Base-by-base conservation (phyloP, 2,113 vertebrate species). In the Megatriorchis doriae region DNA sequence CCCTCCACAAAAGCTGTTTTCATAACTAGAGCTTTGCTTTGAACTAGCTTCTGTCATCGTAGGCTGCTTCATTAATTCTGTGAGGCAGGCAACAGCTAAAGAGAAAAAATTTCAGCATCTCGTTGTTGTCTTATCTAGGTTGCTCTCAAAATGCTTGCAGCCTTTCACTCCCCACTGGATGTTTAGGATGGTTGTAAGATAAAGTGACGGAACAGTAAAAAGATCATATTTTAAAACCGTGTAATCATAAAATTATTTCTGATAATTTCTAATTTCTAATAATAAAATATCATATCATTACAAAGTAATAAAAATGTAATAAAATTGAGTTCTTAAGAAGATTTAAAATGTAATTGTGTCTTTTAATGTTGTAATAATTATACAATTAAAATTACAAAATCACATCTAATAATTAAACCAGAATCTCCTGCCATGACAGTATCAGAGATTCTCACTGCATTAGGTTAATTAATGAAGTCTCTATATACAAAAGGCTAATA, bases 251-350 rank as follows among this genome's bases (percentile, higher is more conserved):
- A 97, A 97, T 96, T 96, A 95, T 96, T 97, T 43, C 47, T 95
- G 96, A 94, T 92, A 92, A 94, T 87, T 93, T 82, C 70, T 88
- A 90, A 90, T 90, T 93, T 88, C 16, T 13, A 98, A 97, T 96
- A 97, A 97, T 98, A 97, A 98, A 97, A 92, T 90, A 96, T 72
- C 93, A 42, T 94, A 93, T 85, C 52, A 96, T 98, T 98, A 97
- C 53, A 87, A 97, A 97, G 96, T 96, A 96, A 97, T 98, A 97
- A 98, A 98, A 97, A 94, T 67, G 94, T 94, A 97, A 97, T 98
- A 97, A 97, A 98, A 92, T 25, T 80, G 86, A 95, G 71, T 94
- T 95, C 96, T 97, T 97, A 94, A 88, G 86, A 91, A 97, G 96
- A 96, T 95, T 98, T 97, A 97, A 97, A 97, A 94, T 93, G 91